These are phyloP conservation scores for Ptychodera flava DNA, from an alignment of 35 echinoderm and acorn worm genomes.

Conservation along the genomic window DNA sequence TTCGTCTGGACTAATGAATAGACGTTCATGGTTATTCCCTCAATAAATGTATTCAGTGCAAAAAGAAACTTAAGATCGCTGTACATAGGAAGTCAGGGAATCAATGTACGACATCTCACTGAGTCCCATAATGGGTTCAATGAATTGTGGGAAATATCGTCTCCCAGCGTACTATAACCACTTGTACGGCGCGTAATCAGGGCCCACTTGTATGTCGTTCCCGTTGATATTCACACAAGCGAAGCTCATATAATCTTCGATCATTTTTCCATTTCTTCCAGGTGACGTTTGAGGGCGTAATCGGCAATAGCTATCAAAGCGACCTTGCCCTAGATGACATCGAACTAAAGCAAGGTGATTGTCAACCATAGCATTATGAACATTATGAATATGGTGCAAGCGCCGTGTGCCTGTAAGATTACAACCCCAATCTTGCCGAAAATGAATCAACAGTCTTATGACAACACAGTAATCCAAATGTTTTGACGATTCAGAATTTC, in stretches of 20 bases:
- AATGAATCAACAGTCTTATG: too few relatives aligned
- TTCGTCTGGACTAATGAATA: too few relatives aligned
- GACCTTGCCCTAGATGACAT: constrained; percentile 43
- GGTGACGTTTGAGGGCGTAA: constrained; percentile 27
- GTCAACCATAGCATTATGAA: constrained; percentile 13
- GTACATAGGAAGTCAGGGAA: background rate
- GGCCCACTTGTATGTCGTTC: background rate
- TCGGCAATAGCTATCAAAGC: constrained; percentile 19
- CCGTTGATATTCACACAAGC: background rate
- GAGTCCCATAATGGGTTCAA: background rate
- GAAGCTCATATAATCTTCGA: background rate
- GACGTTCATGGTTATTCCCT: too few relatives aligned
- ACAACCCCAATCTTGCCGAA: too few relatives aligned
- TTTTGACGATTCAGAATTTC: too few relatives aligned
- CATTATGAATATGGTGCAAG: too few relatives aligned
- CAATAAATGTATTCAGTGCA: too few relatives aligned
- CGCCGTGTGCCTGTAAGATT: too few relatives aligned
- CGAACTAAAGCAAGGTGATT: constrained; percentile 23
- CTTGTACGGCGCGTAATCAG: background rate
- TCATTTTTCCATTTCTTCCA: constrained; percentile 5
- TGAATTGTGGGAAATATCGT: background rate
- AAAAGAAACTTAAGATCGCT: too few relatives aligned
- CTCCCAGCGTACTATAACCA: background rate
- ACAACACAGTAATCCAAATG: too few relatives aligned
- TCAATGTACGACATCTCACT: background rate